phyloP scores from a whole-genome alignment of 2,797 vertebrate species.

The Poeciliopsis gracilis region DNA sequence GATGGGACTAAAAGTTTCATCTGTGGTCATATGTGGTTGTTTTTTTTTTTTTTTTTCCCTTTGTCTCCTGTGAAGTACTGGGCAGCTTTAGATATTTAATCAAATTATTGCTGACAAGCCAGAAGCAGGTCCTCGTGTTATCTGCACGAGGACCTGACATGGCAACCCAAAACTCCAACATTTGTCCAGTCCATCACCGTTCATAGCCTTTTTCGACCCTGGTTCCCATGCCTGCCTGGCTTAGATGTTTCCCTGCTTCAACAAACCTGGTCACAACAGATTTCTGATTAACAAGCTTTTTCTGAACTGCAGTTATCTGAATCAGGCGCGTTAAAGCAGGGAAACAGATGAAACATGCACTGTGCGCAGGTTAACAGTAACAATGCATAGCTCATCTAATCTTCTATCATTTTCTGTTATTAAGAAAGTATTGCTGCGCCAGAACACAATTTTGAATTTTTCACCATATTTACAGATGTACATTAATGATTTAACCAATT shows the following conservation, averaged over 20 bases:
- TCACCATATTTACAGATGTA: background rate
- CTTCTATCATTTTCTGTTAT: background rate
- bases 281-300: background rate
- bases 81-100: background rate
- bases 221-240: background rate
- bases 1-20: background rate
- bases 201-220: background rate
- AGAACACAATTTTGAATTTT: no score
- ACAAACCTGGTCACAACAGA: background rate
- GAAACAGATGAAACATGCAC: background rate
- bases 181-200: background rate
- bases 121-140: background rate
- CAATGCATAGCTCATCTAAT: background rate
- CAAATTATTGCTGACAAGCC: background rate
- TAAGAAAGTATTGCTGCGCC: background rate
- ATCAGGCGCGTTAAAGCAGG: background rate
- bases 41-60: background rate
- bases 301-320: background rate
- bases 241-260: background rate
- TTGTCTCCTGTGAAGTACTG: background rate
- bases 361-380: background rate
- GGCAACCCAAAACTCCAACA: background rate
- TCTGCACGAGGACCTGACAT: background rate
- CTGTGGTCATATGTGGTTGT: background rate
- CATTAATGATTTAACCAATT: background rate